These are phyloP conservation scores for Nesogale talazaci DNA, from an alignment of 2,113 vertebrate species.

Conservation along the genomic window DNA sequence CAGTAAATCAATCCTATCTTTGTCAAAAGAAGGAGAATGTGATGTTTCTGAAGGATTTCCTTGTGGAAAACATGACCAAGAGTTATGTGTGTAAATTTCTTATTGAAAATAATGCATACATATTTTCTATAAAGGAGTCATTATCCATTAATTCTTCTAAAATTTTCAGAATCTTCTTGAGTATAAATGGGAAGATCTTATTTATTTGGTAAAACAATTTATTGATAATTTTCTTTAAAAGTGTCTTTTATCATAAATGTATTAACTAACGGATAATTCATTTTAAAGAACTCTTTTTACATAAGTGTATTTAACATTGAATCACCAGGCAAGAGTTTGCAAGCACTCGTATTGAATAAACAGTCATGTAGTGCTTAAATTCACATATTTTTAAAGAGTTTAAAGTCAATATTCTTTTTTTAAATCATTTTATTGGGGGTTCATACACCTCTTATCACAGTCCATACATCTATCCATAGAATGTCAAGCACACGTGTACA, in stretches of 20 bases:
- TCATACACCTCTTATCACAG: no score
- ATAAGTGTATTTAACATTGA: background rate
- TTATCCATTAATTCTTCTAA: constrained; percentile 73
- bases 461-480: no score
- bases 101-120: constrained; percentile 99
- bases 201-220: constrained; percentile 29
- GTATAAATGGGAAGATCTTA: background rate
- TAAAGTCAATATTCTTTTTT: no score
- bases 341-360: background rate
- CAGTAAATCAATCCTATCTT: background rate
- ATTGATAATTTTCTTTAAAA: background rate
- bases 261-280: background rate
- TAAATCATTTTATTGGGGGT: no score
- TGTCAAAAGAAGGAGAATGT: no score
- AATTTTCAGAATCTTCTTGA: constrained; percentile 30
- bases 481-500: no score
- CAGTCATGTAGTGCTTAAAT: background rate
- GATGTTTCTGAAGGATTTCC: constrained; percentile 87
- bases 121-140: constrained; percentile 88
- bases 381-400: background rate
- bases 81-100: constrained; percentile 99
- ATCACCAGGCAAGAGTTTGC: background rate
- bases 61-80: constrained; percentile 99
- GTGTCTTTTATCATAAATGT: background rate
- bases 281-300: constrained; percentile 11